Evolutionary conservation across 2,888 invertebrate genomes (phyloP).

Genomic region (Odontomyia ornata): DNA sequence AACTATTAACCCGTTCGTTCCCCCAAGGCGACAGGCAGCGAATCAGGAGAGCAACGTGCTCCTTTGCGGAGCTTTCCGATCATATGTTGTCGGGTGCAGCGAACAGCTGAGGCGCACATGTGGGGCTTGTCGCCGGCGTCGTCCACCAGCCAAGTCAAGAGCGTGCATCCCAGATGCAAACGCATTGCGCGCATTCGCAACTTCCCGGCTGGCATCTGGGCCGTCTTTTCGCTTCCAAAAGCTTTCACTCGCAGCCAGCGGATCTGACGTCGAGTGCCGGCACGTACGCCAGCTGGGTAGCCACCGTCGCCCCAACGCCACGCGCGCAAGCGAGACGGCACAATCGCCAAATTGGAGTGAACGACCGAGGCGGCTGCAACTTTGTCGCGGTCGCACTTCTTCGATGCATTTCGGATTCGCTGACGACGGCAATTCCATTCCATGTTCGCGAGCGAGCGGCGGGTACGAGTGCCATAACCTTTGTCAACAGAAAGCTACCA

Average conservation of each 20-base stretch:
- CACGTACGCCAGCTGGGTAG: constrained; percentile 10
- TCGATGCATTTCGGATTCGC: neutral
- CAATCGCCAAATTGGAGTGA: neutral
- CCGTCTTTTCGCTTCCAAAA: neutral
- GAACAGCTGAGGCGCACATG: constrained; percentile 10
- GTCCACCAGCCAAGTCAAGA: neutral
- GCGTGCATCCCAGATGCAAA: neutral
- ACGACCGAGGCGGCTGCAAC: constrained; percentile 28
- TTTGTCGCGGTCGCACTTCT: neutral
- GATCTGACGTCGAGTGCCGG: constrained; percentile 6
- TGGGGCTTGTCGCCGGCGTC: neutral
- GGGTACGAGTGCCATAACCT: constrained; percentile 22
- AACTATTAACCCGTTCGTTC: too few relatives aligned
- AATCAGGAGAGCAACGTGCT: neutral
- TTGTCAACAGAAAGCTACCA: constrained; percentile 14
- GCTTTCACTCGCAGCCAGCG: neutral
- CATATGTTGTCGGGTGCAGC: neutral
- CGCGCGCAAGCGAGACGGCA: constrained; percentile 4
- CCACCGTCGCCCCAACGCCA: neutral
- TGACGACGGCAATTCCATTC: too few relatives aligned
- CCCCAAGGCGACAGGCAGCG: too few relatives aligned
- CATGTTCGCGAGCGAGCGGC: too few relatives aligned
- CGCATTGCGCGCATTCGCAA: neutral
- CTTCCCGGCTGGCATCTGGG: neutral
- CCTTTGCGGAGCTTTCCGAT: neutral